Evolutionary conservation across 2,888 invertebrate species (phyloP), one percentile per base, ranked within the genome.

Genomic region (Chrysomela aeneicollis): DNA sequence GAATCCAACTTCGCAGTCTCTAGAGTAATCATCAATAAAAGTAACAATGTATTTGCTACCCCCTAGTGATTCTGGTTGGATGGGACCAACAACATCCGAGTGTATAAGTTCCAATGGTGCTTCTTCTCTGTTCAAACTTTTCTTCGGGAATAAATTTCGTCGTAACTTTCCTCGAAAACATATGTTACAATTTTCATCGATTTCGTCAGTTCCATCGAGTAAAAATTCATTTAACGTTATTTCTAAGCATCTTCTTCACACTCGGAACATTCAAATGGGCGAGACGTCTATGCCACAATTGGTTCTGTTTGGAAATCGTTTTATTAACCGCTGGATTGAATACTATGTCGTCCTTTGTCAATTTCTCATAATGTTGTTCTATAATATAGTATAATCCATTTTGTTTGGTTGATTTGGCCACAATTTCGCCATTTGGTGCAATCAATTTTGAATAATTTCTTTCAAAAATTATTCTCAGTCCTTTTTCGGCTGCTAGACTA

Each of bases 1-100:
- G 10, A 17, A 9, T 22, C 9, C 9, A 30, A 53, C 52, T 15
- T 53, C 8, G 9, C 18, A 30, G n/a, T 18, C 78, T 49, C 73
- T 65, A 4, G 75, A 75, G 59, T 60, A 78, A 68, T 80, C 79
- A 59, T 79, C 78, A 12, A 77, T 77, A 9, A 79, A 67, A 0
- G 74, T 78, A 1, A 78, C 10, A 0, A 77, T 21, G 60, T 75
- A 78, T n/a, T 71, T 63, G 42, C 75, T 75, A 17, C 70, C 71
- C 19, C 74, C 63, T n/a, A 68, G 68, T 1, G 76, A 73, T 5
- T 26, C 17, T 1, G 72, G 74, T 50, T 74, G 70, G 74, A 78
- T 76, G 0, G 78, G 74, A 2, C 77, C 78, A 46, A 53, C 32
- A 5, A 32, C 53, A 12, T 32, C 32, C 6, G 53, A 30, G 17